Conservation (phyloP, 2,797 vertebrate genomes). For the Lepidocolaptes lacrymiger region DNA sequence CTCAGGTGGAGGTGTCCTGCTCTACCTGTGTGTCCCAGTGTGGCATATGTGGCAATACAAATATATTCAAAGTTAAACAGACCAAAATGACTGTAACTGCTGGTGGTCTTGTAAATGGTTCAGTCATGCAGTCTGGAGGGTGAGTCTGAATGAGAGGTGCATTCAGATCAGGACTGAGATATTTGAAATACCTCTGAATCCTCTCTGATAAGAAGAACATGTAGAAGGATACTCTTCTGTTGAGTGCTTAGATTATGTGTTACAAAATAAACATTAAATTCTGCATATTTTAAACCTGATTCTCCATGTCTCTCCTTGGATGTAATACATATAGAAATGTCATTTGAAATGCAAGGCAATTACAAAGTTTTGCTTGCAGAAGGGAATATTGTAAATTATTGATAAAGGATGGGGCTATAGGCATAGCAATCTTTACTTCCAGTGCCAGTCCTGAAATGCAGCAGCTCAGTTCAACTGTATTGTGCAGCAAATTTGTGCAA, state of each 20-base stretch:
- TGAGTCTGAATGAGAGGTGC: not conserved
- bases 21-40: not conserved
- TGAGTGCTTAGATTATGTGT: not conserved
- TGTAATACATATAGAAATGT: not conserved
- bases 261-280: not conserved
- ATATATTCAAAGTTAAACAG: not conserved
- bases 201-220: not conserved
- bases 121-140: not conserved
- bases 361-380: not conserved
- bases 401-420: not conserved
- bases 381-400: not conserved
- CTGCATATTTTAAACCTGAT: not conserved
- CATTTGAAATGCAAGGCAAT: not conserved
- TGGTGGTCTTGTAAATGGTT: not conserved
- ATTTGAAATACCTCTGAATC: not conserved
- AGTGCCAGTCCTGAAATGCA: not conserved
- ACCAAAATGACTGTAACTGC: not conserved
- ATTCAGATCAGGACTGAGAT: not conserved
- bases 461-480: not conserved
- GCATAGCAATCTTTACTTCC: not conserved
- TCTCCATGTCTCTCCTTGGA: not conserved
- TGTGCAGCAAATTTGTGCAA: slow-evolving; percentile 5
- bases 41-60: not conserved
- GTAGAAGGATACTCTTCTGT: not conserved
- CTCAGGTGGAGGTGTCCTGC: not conserved